Evolutionary conservation across 2,888 invertebrate genomes (phyloP), one percentile per base, ranked within the genome.

Genomic region (Odontocolon sp.): DNA sequence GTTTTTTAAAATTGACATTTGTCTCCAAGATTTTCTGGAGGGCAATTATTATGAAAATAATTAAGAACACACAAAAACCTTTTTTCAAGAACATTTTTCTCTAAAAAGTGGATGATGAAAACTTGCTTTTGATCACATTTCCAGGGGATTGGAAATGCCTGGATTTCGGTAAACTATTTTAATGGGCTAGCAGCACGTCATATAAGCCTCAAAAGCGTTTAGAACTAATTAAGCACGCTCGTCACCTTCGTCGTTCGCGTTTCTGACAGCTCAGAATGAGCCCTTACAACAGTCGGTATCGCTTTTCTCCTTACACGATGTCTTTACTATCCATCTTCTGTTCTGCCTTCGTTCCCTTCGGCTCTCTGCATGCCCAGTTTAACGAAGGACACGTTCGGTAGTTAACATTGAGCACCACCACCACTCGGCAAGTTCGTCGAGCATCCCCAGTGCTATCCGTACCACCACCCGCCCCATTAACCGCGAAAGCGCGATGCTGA

Each of bases 191-290:
- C 4, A 5, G 18, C 28, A 36, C 54, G 54, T 45, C 28, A 66
- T 64, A 21, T 47, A 54, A 36, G 40, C 68, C 61, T 54, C 36
- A 61, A 66, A 52, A 54, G 63, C 67, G 38, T 69, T 72, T 72
- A 59, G 68, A 69, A 61, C 68, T 67, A 76, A 78, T 78, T 78
- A 69, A 59, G 78, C 42, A 76, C 76, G 72, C 52, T 68, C 59
- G 38, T 68, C 56, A 64, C 52, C 66, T 64, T 71, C 69, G 64
- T 69, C 69, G 73, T 76, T 76, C 42, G 33, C 68, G 36, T 42
- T 59, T 71, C 64, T 11, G 26, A 31, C 56, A 28, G 16, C 33
- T 64, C n/a, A n/a, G n/a, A n/a, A n/a, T n/a, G n/a, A n/a, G n/a
- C n/a, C n/a, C 21, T 45, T 23, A 45, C 5, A 38, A 9, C 21